A percentile compares a stretch with the other conserved stretches of the same genome.
Evolutionary conservation across 2,113 vertebrate species (phyloP).

Genomic region (Eudyptes chrysolophus): DNA sequence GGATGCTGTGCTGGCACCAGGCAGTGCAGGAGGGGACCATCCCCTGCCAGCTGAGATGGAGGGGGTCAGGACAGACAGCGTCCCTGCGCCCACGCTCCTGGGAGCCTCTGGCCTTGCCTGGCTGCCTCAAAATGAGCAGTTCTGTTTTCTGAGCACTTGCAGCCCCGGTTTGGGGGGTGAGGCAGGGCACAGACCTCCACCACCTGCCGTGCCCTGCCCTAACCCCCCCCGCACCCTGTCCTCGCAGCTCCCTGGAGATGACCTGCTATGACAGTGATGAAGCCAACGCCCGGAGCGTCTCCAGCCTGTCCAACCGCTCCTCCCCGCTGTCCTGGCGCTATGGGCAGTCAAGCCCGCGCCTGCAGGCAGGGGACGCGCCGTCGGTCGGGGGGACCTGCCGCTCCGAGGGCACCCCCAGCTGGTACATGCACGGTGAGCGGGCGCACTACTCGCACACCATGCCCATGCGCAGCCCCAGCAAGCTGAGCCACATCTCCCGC

Average conservation of each 20-base stretch:
- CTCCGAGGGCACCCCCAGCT: constrained; percentile 73
- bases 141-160: background rate
- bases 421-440: constrained; percentile 78
- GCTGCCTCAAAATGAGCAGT: background rate
- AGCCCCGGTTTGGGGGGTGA: background rate
- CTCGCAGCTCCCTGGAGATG: constrained; percentile 84
- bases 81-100: background rate
- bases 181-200: background rate
- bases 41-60: background rate
- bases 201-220: background rate
- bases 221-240: background rate
- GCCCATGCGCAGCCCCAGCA: constrained; percentile 88
- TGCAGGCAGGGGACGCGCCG: constrained; percentile 92
- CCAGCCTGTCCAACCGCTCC: constrained; percentile 92
- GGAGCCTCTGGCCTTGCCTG: background rate
- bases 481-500: constrained; percentile 86
- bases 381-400: constrained; percentile 88
- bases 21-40: background rate
- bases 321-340: constrained; percentile 94
- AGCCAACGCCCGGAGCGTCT: constrained; percentile 87
- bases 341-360: constrained; percentile 90
- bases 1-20: background rate
- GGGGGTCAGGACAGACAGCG: accelerated
- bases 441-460: constrained; percentile 88
- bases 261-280: constrained; percentile 93